Base-by-base conservation (phyloP, 2,113 vertebrate species). In the Kobus ellipsiprymnus region DNA sequence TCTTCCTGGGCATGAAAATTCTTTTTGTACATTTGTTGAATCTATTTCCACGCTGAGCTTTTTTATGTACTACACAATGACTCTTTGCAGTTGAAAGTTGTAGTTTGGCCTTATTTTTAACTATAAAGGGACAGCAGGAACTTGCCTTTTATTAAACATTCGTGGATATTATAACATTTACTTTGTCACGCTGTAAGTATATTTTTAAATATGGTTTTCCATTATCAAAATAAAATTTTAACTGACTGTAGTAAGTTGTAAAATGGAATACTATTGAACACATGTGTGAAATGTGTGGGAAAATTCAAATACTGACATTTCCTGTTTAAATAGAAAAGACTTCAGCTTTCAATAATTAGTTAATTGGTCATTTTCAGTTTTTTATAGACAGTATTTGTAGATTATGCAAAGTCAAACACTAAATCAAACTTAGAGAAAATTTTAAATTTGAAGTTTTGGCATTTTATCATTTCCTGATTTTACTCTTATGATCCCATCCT, bases 1-100 rank as follows among this genome's bases (percentile, higher is more conserved):
- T 97, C 97, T 98, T 98, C 93, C 50, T 91, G 94, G 90, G 95
- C 86, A 95, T 97, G 80, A 97, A 97, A 97, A 98, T 74, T 59
- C 95, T 97, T 97, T 98, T 98, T 97, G 80, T 97, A 92, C 95
- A 97, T 97, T 97, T 96, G 93, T 97, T 98, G 96, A 98, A 83
- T 98, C 93, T 98, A 33, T 98, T 97, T 98, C 95, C 96, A 97
- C 96, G 98, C 95, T 97, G 97, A 98, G 97, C 97, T 97, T 97
- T 97, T 98, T 98, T 98, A 97, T 97, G 71, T 94, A 59, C 71
- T 14, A 84, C 52, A 97, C 95, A 97, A 97, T 97, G 94, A 97
- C 88, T 96, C 95, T 94, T 97, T 97, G 90, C 94, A 88, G 55
- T 96, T 57, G 46, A 95, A 97, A 96, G 48, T 97, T 98, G 93